These are phyloP conservation scores for Caenorhabditis uteleia DNA, from an alignment of 2,888 invertebrate species.

Conservation along the genomic window DNA sequence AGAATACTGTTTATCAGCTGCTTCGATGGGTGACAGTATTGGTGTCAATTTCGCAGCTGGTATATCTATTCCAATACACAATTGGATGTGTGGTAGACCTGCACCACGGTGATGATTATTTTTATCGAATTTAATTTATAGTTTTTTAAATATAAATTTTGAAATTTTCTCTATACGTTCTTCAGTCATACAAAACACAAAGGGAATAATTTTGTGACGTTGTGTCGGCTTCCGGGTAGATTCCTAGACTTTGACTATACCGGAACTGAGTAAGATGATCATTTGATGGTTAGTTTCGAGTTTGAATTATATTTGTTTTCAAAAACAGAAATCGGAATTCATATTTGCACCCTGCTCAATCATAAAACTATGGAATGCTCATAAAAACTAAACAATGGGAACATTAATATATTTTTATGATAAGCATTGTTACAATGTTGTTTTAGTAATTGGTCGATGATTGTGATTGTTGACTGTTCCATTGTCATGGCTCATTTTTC, in stretches of 20 bases:
- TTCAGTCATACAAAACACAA: too few species aligned
- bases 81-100: conserved; percentile 39
- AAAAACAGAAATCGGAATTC: too few species aligned
- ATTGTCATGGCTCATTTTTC: conserved; percentile 3
- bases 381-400: background rate
- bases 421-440: conserved; percentile 2
- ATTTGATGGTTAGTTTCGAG: too few species aligned
- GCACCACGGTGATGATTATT: conserved; percentile 22
- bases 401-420: background rate
- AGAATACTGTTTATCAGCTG: conserved; percentile 80
- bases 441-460: background rate
- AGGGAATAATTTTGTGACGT: too few species aligned
- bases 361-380: background rate
- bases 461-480: background rate
- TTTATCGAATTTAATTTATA: conserved; percentile 1
- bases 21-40: conserved; percentile 73
- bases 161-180: too few species aligned
- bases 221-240: too few species aligned
- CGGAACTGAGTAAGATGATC: too few species aligned
- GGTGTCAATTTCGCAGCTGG: conserved; percentile 42
- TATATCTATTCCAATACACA: conserved; percentile 36
- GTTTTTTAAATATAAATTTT: background rate
- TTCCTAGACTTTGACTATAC: too few species aligned
- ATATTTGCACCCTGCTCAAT: background rate
- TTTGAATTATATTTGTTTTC: too few species aligned